Evolutionary conservation across 2,113 vertebrate genomes (phyloP).

Genomic region (Marmota flaviventris): DNA sequence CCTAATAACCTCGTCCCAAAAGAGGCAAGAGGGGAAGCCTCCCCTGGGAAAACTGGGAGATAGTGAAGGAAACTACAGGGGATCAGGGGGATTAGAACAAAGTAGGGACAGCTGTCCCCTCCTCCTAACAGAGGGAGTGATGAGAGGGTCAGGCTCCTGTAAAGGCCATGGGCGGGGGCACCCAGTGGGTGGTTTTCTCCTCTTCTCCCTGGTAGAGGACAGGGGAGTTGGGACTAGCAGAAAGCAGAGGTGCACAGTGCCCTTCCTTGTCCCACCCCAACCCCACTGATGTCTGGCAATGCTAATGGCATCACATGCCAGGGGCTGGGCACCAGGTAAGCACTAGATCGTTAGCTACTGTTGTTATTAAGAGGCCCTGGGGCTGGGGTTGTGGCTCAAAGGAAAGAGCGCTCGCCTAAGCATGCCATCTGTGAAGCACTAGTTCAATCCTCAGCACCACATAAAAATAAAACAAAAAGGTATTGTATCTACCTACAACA

Average conservation of each 20-base stretch:
- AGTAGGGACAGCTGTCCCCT: background rate
- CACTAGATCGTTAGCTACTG: background rate
- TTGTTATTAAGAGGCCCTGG: background rate
- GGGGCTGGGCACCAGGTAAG: background rate
- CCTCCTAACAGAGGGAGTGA: background rate
- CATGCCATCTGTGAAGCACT: too few relatives aligned
- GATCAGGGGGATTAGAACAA: background rate
- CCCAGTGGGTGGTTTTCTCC: background rate
- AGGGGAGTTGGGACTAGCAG: background rate
- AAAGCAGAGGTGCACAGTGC: background rate
- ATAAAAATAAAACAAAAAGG: too few relatives aligned
- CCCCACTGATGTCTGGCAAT: background rate
- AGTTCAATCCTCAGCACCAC: too few relatives aligned
- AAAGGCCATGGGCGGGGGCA: background rate
- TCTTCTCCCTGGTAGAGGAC: background rate
- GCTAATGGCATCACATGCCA: too few relatives aligned
- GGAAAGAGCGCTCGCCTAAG: too few relatives aligned
- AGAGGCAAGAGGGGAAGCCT: background rate
- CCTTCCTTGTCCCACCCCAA: background rate
- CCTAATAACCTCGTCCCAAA: background rate
- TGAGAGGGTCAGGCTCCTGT: background rate
- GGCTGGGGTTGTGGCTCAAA: too few relatives aligned
- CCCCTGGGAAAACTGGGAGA: background rate
- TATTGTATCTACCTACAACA: too few relatives aligned
- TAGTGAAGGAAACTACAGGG: background rate